Conservation (phyloP, 1,140 invertebrate genomes). For the Drosophila ironensis region DNA sequence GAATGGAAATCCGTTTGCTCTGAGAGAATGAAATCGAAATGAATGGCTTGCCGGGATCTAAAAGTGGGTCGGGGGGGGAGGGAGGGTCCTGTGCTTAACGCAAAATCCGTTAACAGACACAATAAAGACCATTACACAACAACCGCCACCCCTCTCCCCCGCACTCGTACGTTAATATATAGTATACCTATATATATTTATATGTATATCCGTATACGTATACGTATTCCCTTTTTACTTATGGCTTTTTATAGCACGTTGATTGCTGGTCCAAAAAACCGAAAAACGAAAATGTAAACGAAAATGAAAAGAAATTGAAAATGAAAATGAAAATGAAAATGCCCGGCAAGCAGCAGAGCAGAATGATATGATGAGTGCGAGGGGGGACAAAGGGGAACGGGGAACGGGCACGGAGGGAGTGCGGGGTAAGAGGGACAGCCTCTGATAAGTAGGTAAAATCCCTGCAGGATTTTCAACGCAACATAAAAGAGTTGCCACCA, state of each 20-base stretch:
- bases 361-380: conserved; percentile 51
- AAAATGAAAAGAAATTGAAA: conserved; percentile 39
- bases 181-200: neutral
- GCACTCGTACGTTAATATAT: neutral
- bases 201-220: neutral
- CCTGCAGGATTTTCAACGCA: conserved; percentile 25
- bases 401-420: too few species aligned
- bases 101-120: conserved; percentile 55
- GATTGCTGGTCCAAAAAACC: conserved; percentile 36
- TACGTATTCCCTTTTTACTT: conserved; percentile 19
- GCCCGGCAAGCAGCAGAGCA: conserved; percentile 46
- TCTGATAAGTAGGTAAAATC: conserved; percentile 39
- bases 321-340: conserved; percentile 53
- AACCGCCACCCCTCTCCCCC: neutral
- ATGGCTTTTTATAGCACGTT: conserved; percentile 50
- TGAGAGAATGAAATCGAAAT: neutral
- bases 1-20: neutral
- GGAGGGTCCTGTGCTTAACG: conserved; percentile 11
- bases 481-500: conserved; percentile 41
- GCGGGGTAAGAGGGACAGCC: neutral
- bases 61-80: conserved; percentile 24
- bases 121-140: conserved; percentile 46
- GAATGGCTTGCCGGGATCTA: neutral
- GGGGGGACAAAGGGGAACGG: too few species aligned
- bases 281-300: conserved; percentile 11